Conservation (phyloP, 2,888 invertebrate species). For the Laspeyria flexula region DNA sequence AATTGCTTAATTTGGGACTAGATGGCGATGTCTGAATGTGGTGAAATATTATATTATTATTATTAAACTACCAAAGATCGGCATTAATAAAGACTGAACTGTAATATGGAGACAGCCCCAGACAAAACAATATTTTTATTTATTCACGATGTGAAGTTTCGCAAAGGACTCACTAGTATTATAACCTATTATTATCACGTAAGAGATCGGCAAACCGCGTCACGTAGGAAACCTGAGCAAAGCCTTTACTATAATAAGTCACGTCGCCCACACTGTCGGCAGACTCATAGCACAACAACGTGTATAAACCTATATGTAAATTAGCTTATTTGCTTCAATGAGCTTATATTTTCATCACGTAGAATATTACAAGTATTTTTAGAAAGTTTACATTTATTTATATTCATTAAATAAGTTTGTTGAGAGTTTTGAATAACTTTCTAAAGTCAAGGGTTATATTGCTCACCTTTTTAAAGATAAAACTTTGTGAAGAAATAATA, state of each 20-base stretch:
- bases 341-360: background rate
- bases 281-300: background rate
- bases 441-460: too few relatives aligned
- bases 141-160: background rate
- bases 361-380: background rate
- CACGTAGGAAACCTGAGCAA: too few relatives aligned
- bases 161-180: background rate
- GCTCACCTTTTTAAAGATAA: too few relatives aligned
- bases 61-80: too few relatives aligned
- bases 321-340: background rate
- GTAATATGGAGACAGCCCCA: too few relatives aligned
- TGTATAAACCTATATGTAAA: background rate
- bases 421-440: background rate
- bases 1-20: too few relatives aligned
- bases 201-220: background rate
- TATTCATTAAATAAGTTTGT: background rate
- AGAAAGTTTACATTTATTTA: background rate
- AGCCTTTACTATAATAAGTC: constrained; percentile 4
- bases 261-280: background rate
- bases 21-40: too few relatives aligned
- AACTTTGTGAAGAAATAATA: too few relatives aligned
- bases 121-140: too few relatives aligned
- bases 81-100: too few relatives aligned
- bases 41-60: too few relatives aligned
- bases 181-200: background rate